Evolutionary conservation across 2,888 invertebrate species (phyloP).

Genomic region (Cryptus armator): DNA sequence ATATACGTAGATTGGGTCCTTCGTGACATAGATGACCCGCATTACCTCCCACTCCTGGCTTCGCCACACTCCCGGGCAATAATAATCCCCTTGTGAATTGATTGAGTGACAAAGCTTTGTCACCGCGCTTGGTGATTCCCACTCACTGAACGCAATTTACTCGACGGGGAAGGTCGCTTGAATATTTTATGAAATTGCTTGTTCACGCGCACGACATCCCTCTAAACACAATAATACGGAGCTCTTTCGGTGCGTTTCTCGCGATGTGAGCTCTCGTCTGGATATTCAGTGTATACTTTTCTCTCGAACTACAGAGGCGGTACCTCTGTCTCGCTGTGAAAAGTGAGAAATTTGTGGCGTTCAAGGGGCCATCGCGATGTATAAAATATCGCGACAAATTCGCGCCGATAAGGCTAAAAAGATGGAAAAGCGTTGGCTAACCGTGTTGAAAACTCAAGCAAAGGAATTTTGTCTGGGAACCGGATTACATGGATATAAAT

Average conservation of each 20-base stretch:
- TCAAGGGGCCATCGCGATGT: constrained; percentile 9
- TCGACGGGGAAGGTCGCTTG: constrained; percentile 69
- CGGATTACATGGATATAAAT: constrained; percentile 90
- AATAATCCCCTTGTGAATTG: constrained; percentile 33
- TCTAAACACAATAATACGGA: constrained; percentile 53
- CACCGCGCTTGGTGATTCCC: constrained; percentile 20
- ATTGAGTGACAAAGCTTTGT: constrained; percentile 47
- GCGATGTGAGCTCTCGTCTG: constrained; percentile 25
- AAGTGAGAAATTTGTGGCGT: neutral
- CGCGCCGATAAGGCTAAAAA: constrained; percentile 51
- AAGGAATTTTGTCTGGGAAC: constrained; percentile 89
- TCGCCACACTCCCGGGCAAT: neutral
- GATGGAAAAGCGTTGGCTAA: constrained; percentile 53
- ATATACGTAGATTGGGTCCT: neutral
- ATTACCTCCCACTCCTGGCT: neutral
- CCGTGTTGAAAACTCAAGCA: constrained; percentile 74
- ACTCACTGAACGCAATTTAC: constrained; percentile 50
- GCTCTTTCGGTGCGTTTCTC: neutral
- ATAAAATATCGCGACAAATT: constrained; percentile 54
- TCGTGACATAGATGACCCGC: neutral
- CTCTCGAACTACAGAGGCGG: neutral
- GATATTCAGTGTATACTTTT: constrained; percentile 21
- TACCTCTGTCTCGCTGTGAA: neutral
- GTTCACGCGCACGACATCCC: constrained; percentile 53
- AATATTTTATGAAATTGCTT: constrained; percentile 74